These are phyloP conservation scores for Diploscapter pachys DNA, from an alignment of 1,140 invertebrate species.

Conservation along the genomic window DNA sequence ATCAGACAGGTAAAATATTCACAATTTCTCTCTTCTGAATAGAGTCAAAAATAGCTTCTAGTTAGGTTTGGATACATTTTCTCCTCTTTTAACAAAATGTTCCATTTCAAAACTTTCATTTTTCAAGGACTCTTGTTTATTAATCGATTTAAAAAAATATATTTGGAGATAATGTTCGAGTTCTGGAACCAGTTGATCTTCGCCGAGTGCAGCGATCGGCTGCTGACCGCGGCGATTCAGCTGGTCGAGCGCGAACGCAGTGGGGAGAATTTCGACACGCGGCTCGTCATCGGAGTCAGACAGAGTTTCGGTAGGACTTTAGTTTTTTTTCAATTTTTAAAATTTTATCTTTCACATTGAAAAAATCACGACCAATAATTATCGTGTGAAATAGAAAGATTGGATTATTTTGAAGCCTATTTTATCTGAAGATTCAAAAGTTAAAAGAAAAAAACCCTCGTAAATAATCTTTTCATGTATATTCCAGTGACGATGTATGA, in stretches of 20 bases:
- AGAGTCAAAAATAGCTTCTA: slow-evolving; percentile 5
- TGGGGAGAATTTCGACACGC: slow-evolving; percentile 93
- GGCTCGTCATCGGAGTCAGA: slow-evolving; percentile 89
- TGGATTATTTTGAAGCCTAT: slow-evolving; percentile 72
- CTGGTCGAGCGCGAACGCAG: slow-evolving; percentile 90
- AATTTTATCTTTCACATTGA: slow-evolving; percentile 41
- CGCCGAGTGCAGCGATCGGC: slow-evolving; percentile 80
- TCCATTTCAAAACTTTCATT: not conserved
- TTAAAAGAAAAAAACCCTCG: slow-evolving; percentile 4
- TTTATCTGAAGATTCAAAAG: slow-evolving; percentile 74
- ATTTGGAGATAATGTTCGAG: slow-evolving; percentile 12
- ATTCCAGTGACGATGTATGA: not conserved
- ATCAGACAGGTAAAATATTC: too few species aligned
- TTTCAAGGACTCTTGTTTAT: slow-evolving; percentile 7
- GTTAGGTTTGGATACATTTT: not conserved
- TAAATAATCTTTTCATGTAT: slow-evolving; percentile 17
- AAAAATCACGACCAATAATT: not conserved
- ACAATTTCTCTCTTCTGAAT: too few species aligned
- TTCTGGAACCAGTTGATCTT: slow-evolving; percentile 70
- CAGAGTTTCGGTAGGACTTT: slow-evolving; percentile 78
- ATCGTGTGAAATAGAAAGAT: slow-evolving; percentile 37
- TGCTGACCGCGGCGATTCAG: slow-evolving; percentile 95
- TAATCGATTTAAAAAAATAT: not conserved
- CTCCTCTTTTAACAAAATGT: too few species aligned
- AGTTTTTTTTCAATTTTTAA: slow-evolving; percentile 25